A percentile compares a stretch with the other conserved stretches of the same genome.
These are phyloP conservation scores for Aegithalos caudatus DNA, from an alignment of 2,113 vertebrate species.

Conservation along the genomic window DNA sequence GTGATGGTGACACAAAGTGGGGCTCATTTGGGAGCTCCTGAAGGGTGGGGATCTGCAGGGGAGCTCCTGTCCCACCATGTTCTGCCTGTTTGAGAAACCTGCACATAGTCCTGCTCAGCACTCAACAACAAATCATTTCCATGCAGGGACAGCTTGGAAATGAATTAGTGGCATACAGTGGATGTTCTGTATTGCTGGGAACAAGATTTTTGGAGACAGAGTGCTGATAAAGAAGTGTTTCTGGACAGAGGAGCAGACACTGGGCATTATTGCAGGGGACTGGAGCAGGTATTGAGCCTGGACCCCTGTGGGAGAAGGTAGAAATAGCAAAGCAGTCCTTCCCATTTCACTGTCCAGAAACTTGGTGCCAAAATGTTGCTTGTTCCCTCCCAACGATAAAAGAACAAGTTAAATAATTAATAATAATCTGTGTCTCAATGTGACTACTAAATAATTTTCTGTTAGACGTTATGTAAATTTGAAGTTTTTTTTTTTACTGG, in stretches of 20 bases:
- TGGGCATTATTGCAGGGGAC: neutral
- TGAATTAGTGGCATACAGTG: neutral
- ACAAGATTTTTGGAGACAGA: neutral
- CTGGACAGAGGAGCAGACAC: neutral
- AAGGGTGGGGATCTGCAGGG: neutral
- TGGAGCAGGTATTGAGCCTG: neutral
- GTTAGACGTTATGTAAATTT: constrained; percentile 49
- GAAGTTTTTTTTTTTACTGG: constrained; percentile 7
- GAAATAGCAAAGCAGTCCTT: neutral
- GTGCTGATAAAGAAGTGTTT: neutral
- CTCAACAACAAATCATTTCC: neutral
- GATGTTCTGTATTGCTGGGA: neutral
- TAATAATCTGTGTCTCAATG: neutral
- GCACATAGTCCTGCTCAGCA: neutral
- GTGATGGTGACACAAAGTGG: neutral
- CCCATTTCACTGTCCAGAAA: neutral
- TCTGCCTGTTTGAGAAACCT: neutral
- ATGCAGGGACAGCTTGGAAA: neutral
- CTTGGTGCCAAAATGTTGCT: neutral
- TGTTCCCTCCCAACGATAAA: neutral
- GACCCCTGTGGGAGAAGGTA: neutral
- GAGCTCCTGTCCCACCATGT: neutral
- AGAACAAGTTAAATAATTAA: constrained; percentile 19
- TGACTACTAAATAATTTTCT: constrained; percentile 24
- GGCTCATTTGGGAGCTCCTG: neutral